Evolutionary conservation across 2,113 vertebrate genomes (phyloP), one percentile per base, ranked within the genome.

Genomic region (Paraplagusia blochii): DNA sequence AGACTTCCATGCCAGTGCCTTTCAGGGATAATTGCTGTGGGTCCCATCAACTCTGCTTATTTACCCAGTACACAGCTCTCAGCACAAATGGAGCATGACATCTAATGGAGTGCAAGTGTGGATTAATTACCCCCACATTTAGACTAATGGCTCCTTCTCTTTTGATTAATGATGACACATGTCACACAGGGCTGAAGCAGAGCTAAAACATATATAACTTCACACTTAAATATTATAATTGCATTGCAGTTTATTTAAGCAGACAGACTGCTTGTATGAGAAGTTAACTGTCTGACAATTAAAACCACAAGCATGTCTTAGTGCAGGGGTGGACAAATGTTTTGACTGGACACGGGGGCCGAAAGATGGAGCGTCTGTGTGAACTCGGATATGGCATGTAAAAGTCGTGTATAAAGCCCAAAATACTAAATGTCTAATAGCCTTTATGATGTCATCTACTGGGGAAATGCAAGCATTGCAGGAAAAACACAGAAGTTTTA

Each of bases 111-210:
- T 71, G 80, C 64, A 62, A 60, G 75, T 36, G 19, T 44, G 52
- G 81, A 79, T 85, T 86, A 86, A 87, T 87, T 85, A 74, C 48
- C 73, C 53, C 67, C 7, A 7, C 63, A 58, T 81, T 51, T 62
- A 72, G 59, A 79, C 79, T 77, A 83, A 85, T 78, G 69, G 74
- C 74, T 78, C 66, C 65, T 80, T 82, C 85, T 78, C 72, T 39
- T 56, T 56, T 77, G 73, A 84, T 86, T 82, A 80, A 83, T 80
- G 79, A 74, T 70, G 69, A 68, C 82, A 83, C 67, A 18, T 75
- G 70, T 76, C 79, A 61, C 57, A 56, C 19, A 42, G 44, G 62
- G 65, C 56, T 51, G 55, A 51, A 4, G 70, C 45, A 58, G 7
- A 63, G 53, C 51, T 40, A 29, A 72, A 76, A 79, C 63, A 63